These are phyloP conservation scores for Mizuhopecten yessoensis DNA, from an alignment of 1,140 invertebrate genomes.

Conservation along the genomic window DNA sequence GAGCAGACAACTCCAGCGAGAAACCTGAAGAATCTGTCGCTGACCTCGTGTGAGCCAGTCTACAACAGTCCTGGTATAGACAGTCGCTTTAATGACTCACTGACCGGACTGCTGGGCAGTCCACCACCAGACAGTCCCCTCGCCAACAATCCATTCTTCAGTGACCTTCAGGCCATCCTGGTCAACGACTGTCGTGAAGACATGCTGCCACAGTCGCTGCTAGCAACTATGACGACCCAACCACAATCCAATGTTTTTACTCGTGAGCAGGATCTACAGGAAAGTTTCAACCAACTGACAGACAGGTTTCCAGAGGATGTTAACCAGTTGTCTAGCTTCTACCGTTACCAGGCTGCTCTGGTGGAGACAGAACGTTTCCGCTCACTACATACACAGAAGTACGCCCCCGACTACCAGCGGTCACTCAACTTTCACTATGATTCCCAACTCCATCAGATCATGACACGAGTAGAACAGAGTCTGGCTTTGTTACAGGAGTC, in stretches of 20 bases:
- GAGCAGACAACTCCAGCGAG: background rate
- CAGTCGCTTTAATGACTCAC: conserved; percentile 62
- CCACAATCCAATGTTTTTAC: conserved; percentile 56
- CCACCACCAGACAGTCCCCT: conserved; percentile 60
- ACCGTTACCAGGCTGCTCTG: conserved; percentile 58
- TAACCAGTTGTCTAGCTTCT: conserved; percentile 58
- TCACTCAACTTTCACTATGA: conserved; percentile 64
- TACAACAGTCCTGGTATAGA: conserved; percentile 55
- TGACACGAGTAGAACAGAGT: conserved; percentile 64
- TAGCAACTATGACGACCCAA: conserved; percentile 59
- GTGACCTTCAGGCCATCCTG: conserved; percentile 58
- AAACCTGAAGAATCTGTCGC: background rate
- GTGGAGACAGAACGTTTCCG: conserved; percentile 64
- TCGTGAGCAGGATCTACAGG: conserved; percentile 57
- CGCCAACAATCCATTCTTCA: conserved; percentile 62
- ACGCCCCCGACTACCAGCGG: conserved; percentile 44
- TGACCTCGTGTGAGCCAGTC: conserved; percentile 20
- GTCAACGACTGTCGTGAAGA: conserved; percentile 45
- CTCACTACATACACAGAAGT: conserved; percentile 43
- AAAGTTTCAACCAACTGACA: conserved; percentile 45
- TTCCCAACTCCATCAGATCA: conserved; percentile 62
- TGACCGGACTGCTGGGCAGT: conserved; percentile 57
- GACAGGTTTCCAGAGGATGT: conserved; percentile 50
- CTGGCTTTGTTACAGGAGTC: conserved; percentile 60
- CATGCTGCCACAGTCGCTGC: conserved; percentile 48